Evolutionary conservation across 2,113 vertebrate species (phyloP).

Genomic region (Cromileptes altivelis): DNA sequence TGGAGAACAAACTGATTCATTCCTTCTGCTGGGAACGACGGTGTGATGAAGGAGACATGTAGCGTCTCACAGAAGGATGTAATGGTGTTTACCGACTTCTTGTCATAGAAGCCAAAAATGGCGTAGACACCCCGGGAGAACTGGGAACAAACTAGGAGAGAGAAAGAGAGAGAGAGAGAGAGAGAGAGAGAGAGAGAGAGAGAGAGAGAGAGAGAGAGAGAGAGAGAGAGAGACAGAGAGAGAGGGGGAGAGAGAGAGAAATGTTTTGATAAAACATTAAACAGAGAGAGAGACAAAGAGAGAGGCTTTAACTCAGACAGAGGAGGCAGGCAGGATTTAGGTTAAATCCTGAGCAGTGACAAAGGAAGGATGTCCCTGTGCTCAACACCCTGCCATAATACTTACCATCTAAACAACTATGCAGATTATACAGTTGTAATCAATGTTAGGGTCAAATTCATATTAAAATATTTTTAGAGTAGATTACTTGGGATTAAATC

Average conservation of each 20-base stretch:
- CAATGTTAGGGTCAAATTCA: neutral
- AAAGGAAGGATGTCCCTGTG: neutral
- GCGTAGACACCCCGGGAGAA: conserved; percentile 98
- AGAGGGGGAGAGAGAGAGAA: neutral
- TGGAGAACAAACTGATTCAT: conserved; percentile 97
- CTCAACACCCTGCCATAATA: neutral
- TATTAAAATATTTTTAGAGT: neutral
- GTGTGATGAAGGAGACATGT: conserved; percentile 98
- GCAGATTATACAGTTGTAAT: neutral
- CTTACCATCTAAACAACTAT: neutral
- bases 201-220: neutral
- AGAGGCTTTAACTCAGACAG: neutral
- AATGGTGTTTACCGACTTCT: conserved; percentile 99
- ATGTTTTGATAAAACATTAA: neutral
- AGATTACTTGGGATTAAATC: neutral
- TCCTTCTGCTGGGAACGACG: conserved; percentile 97
- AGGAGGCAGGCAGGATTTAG: neutral
- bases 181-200: neutral
- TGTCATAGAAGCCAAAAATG: conserved; percentile 99
- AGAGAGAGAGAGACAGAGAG: neutral
- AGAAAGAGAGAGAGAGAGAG: neutral
- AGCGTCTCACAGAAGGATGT: conserved; percentile 98
- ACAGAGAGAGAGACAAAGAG: neutral
- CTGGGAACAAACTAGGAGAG: conserved; percentile 93
- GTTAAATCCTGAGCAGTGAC: neutral